These are phyloP conservation scores for Synergus laeviventris DNA, from an alignment of 2,888 invertebrate species.

Conservation along the genomic window DNA sequence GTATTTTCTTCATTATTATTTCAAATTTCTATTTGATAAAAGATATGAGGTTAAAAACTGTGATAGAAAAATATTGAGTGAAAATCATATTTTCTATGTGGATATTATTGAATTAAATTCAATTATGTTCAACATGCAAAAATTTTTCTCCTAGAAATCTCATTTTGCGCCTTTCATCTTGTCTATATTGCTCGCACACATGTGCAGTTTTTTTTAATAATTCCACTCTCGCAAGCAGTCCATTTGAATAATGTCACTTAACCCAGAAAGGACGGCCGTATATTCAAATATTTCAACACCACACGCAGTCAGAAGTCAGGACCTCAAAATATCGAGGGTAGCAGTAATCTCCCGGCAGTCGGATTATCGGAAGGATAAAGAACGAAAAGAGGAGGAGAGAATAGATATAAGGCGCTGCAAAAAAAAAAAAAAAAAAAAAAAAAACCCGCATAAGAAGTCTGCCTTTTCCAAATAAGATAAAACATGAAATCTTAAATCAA, in stretches of 20 bases:
- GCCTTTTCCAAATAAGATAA: constrained; percentile 13
- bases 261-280: constrained; percentile 32
- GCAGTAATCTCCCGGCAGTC: constrained; percentile 25
- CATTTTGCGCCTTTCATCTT: constrained; percentile 14
- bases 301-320: constrained; percentile 35
- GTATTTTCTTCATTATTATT: not conserved
- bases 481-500: constrained; percentile 17
- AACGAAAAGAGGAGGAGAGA: not conserved
- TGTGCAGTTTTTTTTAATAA: constrained; percentile 33
- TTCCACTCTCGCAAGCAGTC: constrained; percentile 39
- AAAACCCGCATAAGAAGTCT: constrained; percentile 25
- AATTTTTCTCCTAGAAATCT: constrained; percentile 1
- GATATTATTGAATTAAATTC: not conserved
- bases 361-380: constrained; percentile 36
- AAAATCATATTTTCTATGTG: not conserved
- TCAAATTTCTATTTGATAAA: too few relatives aligned
- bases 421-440: constrained; percentile 14
- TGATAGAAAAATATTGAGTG: too few relatives aligned
- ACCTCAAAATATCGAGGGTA: constrained; percentile 38
- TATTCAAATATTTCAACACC: constrained; percentile 39
- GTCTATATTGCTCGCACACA: constrained; percentile 1
- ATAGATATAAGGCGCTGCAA: constrained; percentile 9
- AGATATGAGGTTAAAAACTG: too few relatives aligned
- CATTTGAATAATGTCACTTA: constrained; percentile 41
- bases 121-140: not conserved